phyloP scores from a whole-genome alignment of 2,113 vertebrate species.

The Mesembrinibis cayennensis region DNA sequence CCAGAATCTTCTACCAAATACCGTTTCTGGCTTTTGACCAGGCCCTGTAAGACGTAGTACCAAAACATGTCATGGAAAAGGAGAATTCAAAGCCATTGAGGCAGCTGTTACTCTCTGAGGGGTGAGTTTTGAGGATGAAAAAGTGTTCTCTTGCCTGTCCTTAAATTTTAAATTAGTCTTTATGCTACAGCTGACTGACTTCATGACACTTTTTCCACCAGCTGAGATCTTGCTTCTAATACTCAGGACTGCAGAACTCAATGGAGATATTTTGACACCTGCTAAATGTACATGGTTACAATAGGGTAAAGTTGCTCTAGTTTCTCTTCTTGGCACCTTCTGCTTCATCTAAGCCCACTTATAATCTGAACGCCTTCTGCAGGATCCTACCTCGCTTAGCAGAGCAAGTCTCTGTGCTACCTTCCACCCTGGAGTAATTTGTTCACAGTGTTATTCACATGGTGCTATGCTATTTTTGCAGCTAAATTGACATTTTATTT shows the following conservation, averaged over 20 bases:
- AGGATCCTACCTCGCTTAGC: not conserved
- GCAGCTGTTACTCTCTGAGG: not conserved
- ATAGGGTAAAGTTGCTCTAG: not conserved
- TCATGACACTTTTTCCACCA: not conserved
- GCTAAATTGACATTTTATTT: not conserved
- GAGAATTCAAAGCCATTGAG: not conserved
- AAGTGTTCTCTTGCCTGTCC: not conserved
- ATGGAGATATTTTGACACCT: not conserved
- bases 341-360: not conserved
- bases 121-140: not conserved
- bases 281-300: not conserved
- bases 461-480: not conserved
- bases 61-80: not conserved
- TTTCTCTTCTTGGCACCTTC: not conserved
- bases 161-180: not conserved
- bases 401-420: not conserved
- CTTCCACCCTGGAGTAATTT: not conserved
- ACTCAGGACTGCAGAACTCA: not conserved
- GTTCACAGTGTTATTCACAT: not conserved
- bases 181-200: not conserved
- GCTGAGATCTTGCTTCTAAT: not conserved
- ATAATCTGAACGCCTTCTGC: not conserved
- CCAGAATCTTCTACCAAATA: not conserved
- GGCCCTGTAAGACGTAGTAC: not conserved
- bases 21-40: not conserved